Percentiles rank a stretch among this genome's conserved stretches.
phyloP scores from a whole-genome alignment of 2,797 vertebrate species.

The Gephyroberyx darwinii region DNA sequence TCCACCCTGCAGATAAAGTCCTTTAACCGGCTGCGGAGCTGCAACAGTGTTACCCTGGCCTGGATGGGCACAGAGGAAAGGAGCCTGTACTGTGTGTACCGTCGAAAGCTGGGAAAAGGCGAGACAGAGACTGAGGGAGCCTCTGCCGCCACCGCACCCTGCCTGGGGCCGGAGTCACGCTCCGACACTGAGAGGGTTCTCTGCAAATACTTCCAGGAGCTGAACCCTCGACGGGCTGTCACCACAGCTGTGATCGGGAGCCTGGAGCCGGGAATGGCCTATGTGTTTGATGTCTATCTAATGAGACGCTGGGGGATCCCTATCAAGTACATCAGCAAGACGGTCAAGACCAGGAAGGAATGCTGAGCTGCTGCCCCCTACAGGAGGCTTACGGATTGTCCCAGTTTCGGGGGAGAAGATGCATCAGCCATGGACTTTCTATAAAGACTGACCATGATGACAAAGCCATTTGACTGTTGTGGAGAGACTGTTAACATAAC shows the following conservation, averaged over 20 bases:
- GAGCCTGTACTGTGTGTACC: slow-evolving; percentile 91
- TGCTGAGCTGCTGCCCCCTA: slow-evolving; percentile 82
- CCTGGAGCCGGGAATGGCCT: slow-evolving; percentile 84
- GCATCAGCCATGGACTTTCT: slow-evolving; percentile 66
- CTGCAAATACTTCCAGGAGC: slow-evolving; percentile 91
- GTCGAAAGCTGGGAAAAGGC: slow-evolving; percentile 70
- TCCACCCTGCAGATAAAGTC: slow-evolving; percentile 90
- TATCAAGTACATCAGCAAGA: slow-evolving; percentile 89
- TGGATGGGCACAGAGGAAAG: slow-evolving; percentile 93
- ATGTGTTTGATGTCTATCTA: slow-evolving; percentile 92
- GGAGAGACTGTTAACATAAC: slow-evolving; percentile 70
- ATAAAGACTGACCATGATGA: slow-evolving; percentile 68
- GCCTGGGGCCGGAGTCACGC: slow-evolving; percentile 87
- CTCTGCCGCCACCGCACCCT: slow-evolving; percentile 71
- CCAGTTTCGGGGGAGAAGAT: slow-evolving; percentile 46
- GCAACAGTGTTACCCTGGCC: slow-evolving; percentile 88
- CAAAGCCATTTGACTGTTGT: slow-evolving; percentile 74
- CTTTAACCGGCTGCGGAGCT: slow-evolving; percentile 89
- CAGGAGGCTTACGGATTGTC: slow-evolving; percentile 64
- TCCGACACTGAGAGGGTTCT: slow-evolving; percentile 87
- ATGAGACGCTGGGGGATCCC: slow-evolving; percentile 90
- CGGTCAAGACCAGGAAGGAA: slow-evolving; percentile 88
- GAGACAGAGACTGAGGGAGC: slow-evolving; percentile 67
- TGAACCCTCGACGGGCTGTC: slow-evolving; percentile 87
- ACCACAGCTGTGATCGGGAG: slow-evolving; percentile 88